Percentiles rank a stretch among this genome's conserved stretches.
Conservation (phyloP, 2,888 invertebrate species). For the Hipparchia semele region DNA sequence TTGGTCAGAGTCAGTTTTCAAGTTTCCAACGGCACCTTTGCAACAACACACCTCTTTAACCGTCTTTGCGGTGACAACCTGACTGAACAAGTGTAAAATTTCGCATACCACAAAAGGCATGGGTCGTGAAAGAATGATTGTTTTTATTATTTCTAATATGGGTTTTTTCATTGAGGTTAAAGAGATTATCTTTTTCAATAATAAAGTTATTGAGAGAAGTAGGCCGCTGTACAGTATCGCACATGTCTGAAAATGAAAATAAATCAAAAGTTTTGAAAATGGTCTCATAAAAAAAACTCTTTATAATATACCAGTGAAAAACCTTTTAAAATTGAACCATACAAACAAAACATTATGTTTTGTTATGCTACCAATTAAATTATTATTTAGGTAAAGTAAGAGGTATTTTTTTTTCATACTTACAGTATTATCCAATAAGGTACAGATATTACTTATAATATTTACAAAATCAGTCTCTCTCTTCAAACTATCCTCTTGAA, state of each 20-base stretch:
- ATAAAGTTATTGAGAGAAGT: conserved; percentile 37
- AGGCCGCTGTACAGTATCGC: conserved; percentile 52
- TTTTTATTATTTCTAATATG: conserved; percentile 50
- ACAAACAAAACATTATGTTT: too few species aligned
- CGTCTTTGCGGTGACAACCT: conserved; percentile 35
- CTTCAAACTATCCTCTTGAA: conserved; percentile 39
- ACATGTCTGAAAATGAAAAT: conserved; percentile 60
- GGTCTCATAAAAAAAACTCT: too few species aligned
- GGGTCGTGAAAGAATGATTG: conserved; percentile 56
- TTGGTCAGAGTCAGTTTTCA: conserved; percentile 70
- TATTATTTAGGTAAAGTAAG: not conserved
- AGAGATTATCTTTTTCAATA: conserved; percentile 33
- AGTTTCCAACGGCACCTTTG: conserved; percentile 52
- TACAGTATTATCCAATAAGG: conserved; percentile 61
- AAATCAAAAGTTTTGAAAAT: not conserved
- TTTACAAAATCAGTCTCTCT: conserved; percentile 44
- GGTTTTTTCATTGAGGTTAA: conserved; percentile 31
- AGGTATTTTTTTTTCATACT: conserved; percentile 26
- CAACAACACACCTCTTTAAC: conserved; percentile 50
- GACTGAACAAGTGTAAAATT: conserved; percentile 48
- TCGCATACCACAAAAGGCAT: conserved; percentile 55
- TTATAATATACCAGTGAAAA: too few species aligned
- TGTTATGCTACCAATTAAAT: too few species aligned
- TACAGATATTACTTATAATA: conserved; percentile 56
- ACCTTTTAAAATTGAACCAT: not conserved